Conservation (phyloP, 2,888 invertebrate genomes). For the Sarcophaga carnaria region DNA sequence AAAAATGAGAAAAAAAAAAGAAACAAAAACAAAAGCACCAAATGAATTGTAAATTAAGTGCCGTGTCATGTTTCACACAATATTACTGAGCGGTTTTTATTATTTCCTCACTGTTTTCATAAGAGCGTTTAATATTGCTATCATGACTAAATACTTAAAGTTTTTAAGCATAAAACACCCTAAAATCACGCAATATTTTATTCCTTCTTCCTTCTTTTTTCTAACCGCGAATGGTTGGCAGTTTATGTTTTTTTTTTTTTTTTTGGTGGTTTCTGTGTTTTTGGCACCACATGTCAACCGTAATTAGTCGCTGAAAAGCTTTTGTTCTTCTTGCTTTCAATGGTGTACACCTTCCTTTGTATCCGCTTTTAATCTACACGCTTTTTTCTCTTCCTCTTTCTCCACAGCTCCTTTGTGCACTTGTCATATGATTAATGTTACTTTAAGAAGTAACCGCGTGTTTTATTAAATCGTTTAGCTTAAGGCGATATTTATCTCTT, state of each 20-base stretch:
- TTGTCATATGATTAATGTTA: slow-evolving; percentile 76
- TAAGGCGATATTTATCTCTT: slow-evolving; percentile 57
- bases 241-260: slow-evolving; percentile 2
- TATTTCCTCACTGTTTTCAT: slow-evolving; percentile 31
- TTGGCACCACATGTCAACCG: slow-evolving; percentile 78
- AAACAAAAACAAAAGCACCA: slow-evolving; percentile 70
- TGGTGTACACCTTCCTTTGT: not conserved
- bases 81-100: slow-evolving; percentile 69
- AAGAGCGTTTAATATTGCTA: slow-evolving; percentile 50
- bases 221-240: slow-evolving; percentile 33
- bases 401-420: slow-evolving; percentile 68
- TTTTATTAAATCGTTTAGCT: slow-evolving; percentile 61
- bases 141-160: slow-evolving; percentile 60
- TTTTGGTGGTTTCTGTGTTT: slow-evolving; percentile 68
- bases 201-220: not conserved
- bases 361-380: not conserved
- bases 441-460: slow-evolving; percentile 62
- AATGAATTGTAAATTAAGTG: slow-evolving; percentile 79
- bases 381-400: slow-evolving; percentile 17
- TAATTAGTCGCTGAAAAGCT: slow-evolving; percentile 73
- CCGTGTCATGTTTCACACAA: slow-evolving; percentile 77
- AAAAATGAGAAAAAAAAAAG: slow-evolving; percentile 35
- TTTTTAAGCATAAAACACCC: slow-evolving; percentile 66
- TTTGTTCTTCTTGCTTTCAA: slow-evolving; percentile 16
- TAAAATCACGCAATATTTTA: slow-evolving; percentile 61